Percentiles rank a stretch among this genome's conserved stretches.
phyloP scores from a whole-genome alignment of 2,113 vertebrate species.

The Micromys minutus region DNA sequence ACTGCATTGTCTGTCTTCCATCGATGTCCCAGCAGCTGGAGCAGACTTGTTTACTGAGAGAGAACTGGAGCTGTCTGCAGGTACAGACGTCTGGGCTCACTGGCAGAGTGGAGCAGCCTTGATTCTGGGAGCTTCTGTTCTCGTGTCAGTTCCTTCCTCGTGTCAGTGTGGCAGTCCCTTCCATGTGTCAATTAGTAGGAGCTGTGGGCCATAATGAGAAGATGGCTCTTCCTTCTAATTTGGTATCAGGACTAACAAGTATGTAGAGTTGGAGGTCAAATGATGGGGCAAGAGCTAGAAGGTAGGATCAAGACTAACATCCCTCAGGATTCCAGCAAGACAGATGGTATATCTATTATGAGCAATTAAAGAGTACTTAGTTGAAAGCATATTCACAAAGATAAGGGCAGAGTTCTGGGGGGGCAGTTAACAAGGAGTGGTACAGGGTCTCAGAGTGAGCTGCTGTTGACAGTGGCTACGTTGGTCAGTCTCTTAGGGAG shows the following conservation, averaged over 20 bases:
- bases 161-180: background rate
- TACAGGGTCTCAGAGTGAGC: background rate
- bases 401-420: background rate
- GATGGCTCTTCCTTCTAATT: background rate
- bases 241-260: background rate
- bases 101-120: background rate
- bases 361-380: background rate
- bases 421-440: background rate
- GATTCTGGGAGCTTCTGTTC: background rate
- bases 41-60: conserved; percentile 59
- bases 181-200: background rate
- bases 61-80: conserved; percentile 54
- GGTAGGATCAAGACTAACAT: background rate
- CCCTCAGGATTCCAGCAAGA: background rate
- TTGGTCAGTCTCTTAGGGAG: background rate
- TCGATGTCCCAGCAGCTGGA: conserved; percentile 10
- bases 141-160: background rate
- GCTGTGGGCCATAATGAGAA: background rate
- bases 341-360: background rate
- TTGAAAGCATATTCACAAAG: background rate
- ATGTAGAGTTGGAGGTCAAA: background rate
- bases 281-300: background rate
- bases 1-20: conserved; percentile 66
- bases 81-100: background rate
- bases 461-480: background rate